These are phyloP conservation scores for Drosophila ezoana DNA, from an alignment of 2,888 invertebrate genomes.

Conservation along the genomic window DNA sequence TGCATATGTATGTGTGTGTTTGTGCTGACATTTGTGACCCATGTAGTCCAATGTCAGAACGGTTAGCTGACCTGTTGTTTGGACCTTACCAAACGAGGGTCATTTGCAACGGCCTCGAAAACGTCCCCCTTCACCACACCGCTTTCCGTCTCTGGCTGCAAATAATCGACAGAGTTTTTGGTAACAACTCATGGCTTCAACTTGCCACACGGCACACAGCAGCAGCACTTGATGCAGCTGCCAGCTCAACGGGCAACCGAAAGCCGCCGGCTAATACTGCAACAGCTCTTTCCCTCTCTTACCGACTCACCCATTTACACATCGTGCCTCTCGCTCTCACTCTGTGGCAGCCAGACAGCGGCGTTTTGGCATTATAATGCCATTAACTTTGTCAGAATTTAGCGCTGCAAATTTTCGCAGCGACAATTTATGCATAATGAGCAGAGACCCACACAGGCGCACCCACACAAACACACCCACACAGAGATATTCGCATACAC, in stretches of 20 bases:
- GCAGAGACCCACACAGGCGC: conserved; percentile 39
- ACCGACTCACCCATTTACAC: background rate
- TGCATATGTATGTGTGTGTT: conserved; percentile 11
- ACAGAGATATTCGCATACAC: conserved; percentile 8
- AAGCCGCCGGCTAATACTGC: conserved; percentile 46
- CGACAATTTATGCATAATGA: conserved; percentile 80
- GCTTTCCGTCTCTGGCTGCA: conserved; percentile 33
- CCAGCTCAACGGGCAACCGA: conserved; percentile 22
- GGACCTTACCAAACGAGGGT: conserved; percentile 61
- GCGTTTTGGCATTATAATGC: conserved; percentile 76
- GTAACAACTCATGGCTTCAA: conserved; percentile 33
- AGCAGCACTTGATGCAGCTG: conserved; percentile 36
- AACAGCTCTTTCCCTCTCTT: conserved; percentile 3
- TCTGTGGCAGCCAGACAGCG: conserved; percentile 32
- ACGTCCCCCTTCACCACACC: background rate
- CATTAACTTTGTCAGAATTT: conserved; percentile 82
- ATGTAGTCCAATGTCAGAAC: conserved; percentile 63
- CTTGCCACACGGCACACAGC: conserved; percentile 16
- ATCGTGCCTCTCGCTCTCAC: conserved; percentile 9
- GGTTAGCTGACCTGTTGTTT: conserved; percentile 50
- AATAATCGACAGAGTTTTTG: conserved; percentile 52
- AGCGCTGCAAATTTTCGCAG: conserved; percentile 69
- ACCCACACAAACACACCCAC: conserved; percentile 3
- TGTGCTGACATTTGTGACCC: conserved; percentile 58
- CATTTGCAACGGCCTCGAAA: conserved; percentile 48